Percentiles rank a stretch among this genome's conserved stretches.
Conservation (phyloP, 2,113 vertebrate species). For the Rhynchopsitta pachyrhyncha region DNA sequence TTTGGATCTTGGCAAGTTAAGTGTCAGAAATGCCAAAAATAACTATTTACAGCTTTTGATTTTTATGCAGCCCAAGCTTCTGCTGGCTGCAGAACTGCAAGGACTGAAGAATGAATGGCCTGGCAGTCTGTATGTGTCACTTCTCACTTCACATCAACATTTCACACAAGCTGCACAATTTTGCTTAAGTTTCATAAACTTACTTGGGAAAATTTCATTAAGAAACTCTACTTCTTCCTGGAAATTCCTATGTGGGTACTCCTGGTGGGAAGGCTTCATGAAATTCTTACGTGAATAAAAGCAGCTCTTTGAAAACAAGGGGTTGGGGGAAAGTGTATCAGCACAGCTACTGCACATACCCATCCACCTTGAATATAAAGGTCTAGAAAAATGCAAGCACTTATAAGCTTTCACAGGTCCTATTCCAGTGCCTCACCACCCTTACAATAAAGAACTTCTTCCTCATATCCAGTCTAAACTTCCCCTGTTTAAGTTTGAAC, state of each 20-base stretch:
- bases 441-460: too few relatives aligned
- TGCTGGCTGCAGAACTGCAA: background rate
- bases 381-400: background rate
- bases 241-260: conserved; percentile 99
- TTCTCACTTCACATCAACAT: background rate
- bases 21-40: background rate
- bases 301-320: too few relatives aligned
- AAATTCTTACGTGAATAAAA: conserved; percentile 99
- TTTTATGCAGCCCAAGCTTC: background rate
- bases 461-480: too few relatives aligned
- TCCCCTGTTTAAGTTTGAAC: too few relatives aligned
- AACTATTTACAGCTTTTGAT: background rate
- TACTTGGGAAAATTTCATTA: conserved; percentile 98
- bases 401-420: background rate
- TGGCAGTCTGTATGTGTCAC: background rate
- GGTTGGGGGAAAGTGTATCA: too few relatives aligned
- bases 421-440: too few relatives aligned
- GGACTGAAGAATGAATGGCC: background rate
- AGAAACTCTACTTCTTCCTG: conserved; percentile 99
- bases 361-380: background rate
- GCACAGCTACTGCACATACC: background rate
- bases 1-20: background rate
- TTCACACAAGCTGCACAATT: background rate
- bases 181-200: conserved; percentile 6
- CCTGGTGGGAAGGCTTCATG: conserved; percentile 98